Base-by-base conservation (phyloP, 2,888 invertebrate genomes). In the Thecophora atra region DNA sequence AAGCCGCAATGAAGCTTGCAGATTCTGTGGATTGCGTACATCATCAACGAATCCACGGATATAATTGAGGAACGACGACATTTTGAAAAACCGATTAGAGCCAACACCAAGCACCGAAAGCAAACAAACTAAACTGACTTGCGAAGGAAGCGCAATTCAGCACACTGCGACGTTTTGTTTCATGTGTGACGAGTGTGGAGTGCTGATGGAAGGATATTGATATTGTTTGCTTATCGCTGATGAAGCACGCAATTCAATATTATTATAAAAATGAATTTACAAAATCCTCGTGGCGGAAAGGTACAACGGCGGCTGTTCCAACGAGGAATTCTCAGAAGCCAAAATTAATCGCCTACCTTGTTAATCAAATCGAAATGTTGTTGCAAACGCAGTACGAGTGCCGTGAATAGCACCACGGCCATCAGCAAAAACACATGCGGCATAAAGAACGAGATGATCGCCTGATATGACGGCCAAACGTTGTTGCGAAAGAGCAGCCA, bases 371-470 rank as follows among this genome's bases (percentile, higher is more conserved):
- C 72, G 28, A 82, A 83, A 26, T 86, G 81, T 44, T 83, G 83
- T 74, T 79, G 79, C 28, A 82, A 72, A 3, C 84, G 80, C 75
- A 83, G 77, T 0, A 81, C 74, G n/a, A 81, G 79, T 0, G 82
- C 80, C 1, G 77, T 78, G 37, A 83, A 83, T 0, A 86, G 77
- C 73, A 84, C 76, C 2, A 86, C 85, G 7, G 83, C 78, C 47
- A 81, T 81, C 5, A 85, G 77, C 6, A 86, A 72, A 71, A 84
- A 84, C 2, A 85, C 72, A 66, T 85, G 84, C 0, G 86, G 86
- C 58, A 83, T 78, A 74, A 84, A 85, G 74, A 85, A 86, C 15
- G 85, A 79, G 13, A 84, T 79, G 56, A 82, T 81, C 13, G 84
- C 84, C 6, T 84, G 80, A 71, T 83, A 79, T 6, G 83, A 83